These are phyloP conservation scores for Congeria kusceri DNA, from an alignment of 2,888 invertebrate genomes.

Conservation along the genomic window DNA sequence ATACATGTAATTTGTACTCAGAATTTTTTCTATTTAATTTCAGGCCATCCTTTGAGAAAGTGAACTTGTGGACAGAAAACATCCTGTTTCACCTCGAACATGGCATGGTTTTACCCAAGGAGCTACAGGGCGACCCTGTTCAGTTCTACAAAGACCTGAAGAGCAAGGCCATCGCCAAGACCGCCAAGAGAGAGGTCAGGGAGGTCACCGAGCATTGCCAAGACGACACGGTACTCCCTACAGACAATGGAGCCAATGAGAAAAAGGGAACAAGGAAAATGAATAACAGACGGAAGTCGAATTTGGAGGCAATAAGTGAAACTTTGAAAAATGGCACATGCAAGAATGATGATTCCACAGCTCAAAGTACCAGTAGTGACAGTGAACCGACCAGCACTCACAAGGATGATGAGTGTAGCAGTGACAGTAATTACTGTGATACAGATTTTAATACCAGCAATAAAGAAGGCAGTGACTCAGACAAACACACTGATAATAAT, in stretches of 20 bases:
- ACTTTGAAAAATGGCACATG: constrained; percentile 8
- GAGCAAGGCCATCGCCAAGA: constrained; percentile 28
- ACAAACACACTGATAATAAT: too few relatives aligned
- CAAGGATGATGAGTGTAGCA: too few relatives aligned
- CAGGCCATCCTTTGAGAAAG: constrained; percentile 95
- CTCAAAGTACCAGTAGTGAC: constrained; percentile 6
- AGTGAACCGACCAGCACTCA: background rate
- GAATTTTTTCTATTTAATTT: constrained; percentile 28
- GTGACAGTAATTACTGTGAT: too few relatives aligned
- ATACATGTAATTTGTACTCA: too few relatives aligned
- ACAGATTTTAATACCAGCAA: too few relatives aligned
- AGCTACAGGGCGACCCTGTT: constrained; percentile 77
- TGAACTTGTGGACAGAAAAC: constrained; percentile 92
- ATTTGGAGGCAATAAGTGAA: constrained; percentile 33
- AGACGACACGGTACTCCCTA: constrained; percentile 8
- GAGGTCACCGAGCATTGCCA: constrained; percentile 13
- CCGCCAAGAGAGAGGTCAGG: constrained; percentile 29
- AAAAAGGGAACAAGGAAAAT: constrained; percentile 50
- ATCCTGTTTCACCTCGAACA: constrained; percentile 77
- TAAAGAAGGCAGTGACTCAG: too few relatives aligned
- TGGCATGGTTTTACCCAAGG: constrained; percentile 72
- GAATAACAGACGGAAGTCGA: constrained; percentile 36
- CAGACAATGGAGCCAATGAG: constrained; percentile 9
- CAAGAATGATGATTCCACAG: background rate
- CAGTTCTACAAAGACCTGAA: constrained; percentile 48